phyloP scores from a whole-genome alignment of 2,113 vertebrate species.

The Lampris incognitus region DNA sequence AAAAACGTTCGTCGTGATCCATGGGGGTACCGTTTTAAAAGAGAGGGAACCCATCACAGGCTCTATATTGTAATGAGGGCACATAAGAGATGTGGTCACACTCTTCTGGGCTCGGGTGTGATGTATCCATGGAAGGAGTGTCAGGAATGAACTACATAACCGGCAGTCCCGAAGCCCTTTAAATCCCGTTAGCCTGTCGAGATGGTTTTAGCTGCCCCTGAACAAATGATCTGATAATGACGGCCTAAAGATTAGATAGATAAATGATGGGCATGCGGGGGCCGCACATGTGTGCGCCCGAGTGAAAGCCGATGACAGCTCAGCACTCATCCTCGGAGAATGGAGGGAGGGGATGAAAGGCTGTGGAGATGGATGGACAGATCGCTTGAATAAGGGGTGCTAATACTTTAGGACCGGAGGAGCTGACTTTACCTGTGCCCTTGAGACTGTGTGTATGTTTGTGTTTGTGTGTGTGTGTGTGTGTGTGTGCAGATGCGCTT shows the following conservation, averaged over 20 bases:
- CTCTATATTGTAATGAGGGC: no score
- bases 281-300: conserved; percentile 4
- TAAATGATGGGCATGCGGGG: conserved; percentile 35
- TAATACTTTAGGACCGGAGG: conserved; percentile 60
- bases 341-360: conserved; percentile 46
- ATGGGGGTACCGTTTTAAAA: no score
- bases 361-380: conserved; percentile 60
- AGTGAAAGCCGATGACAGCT: conserved; percentile 53
- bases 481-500: conserved; percentile 15
- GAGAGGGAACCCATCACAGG: no score
- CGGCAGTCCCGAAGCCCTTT: conserved; percentile 24
- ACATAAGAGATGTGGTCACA: no score
- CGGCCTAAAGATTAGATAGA: conserved; percentile 61
- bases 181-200: conserved; percentile 17
- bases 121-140: conserved; percentile 31
- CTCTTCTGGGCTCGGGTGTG: not conserved
- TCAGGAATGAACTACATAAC: conserved; percentile 24
- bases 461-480: conserved; percentile 5
- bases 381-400: conserved; percentile 65
- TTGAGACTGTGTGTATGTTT: conserved; percentile 65
- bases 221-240: conserved; percentile 65
- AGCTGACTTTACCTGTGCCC: conserved; percentile 73
- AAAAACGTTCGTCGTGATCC: no score
- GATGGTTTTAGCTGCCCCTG: conserved; percentile 46
- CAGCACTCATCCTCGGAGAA: conserved; percentile 33